Conservation (phyloP, 2,797 vertebrate genomes). For the Manis javanica region DNA sequence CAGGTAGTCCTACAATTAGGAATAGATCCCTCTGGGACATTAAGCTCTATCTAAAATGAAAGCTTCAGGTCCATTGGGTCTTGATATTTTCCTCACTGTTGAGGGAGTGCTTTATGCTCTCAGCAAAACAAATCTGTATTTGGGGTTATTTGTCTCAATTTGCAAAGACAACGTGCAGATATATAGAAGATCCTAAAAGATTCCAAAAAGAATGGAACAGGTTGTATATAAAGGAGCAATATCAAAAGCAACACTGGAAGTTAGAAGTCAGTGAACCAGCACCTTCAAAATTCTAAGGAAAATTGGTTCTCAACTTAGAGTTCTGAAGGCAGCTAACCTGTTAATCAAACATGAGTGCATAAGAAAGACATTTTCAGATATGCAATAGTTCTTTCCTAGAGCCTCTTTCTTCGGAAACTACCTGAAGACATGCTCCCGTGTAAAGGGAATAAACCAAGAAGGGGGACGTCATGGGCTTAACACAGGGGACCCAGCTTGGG, state of each 20-base stretch:
- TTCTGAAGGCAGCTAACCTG: conserved; percentile 47
- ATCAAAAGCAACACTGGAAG: conserved; percentile 31
- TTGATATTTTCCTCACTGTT: conserved; percentile 14
- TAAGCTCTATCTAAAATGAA: conserved; percentile 3
- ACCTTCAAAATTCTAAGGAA: conserved; percentile 42
- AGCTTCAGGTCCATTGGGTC: not conserved
- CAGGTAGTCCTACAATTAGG: conserved; percentile 33
- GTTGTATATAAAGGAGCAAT: conserved; percentile 30
- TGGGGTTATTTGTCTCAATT: conserved; percentile 55
- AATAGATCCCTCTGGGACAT: not conserved
- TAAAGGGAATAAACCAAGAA: not conserved
- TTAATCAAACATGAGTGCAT: conserved; percentile 27
- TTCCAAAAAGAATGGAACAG: not conserved
- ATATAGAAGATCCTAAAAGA: conserved; percentile 35
- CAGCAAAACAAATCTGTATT: conserved; percentile 53
- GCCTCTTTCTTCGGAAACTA: conserved; percentile 27
- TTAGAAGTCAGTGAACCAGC: not conserved
- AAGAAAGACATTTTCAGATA: conserved; percentile 63
- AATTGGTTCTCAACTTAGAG: conserved; percentile 36
- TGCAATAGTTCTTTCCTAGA: conserved; percentile 1
- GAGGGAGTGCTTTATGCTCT: not conserved
- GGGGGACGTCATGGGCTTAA: not conserved
- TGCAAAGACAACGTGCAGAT: conserved; percentile 48
- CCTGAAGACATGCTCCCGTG: not conserved
- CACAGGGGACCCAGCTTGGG: not conserved